Evolutionary conservation across 2,888 invertebrate genomes (phyloP), one percentile per base, ranked within the genome.

Genomic region (Athrips mouffetella): DNA sequence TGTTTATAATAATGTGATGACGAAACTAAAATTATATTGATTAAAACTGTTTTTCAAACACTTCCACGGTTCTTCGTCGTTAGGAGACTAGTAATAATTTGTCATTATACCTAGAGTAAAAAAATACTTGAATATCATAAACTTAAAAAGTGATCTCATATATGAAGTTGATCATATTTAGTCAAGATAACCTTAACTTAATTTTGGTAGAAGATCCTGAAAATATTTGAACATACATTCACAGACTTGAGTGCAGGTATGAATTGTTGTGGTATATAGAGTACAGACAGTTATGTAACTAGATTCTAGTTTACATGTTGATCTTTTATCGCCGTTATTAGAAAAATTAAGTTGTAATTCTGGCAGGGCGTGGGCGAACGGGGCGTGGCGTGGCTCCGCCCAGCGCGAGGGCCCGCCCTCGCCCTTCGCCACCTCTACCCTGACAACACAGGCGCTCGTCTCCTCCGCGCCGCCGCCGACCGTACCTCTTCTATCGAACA

Each of bases 331-430:
- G n/a, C 29, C n/a, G 25, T 29, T 42, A 2, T 42, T 29, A 20
- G 42, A 68, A 74, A 76, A 73, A 72, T 67, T 66, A 72, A 73
- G 70, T 73, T 70, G 67, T 74, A 76, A 73, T 78, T 75, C 69
- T 70, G 76, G 68, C 67, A 80, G 81, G 87, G 87, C 85, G 83
- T 81, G 75, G 73, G 73, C 70, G 64, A 64, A 54, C 76, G 76
- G 75, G 87, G 87, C 86, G 87, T 83, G 85, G 72, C 77, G 52
- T 63, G 50, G 80, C 86, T 73, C 86, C 88, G 86, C 87, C 87
- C 85, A 84, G 65, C 70, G 65, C 70, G 58, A 59, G 65, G 73
- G 63, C 75, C 76, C 85, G 83, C 87, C 88, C 76, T 80, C 82
- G 85, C 85, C 87, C 85, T 86, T 85, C 73, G 68, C 79, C 73